Evolutionary conservation across 2,888 invertebrate species (phyloP).

Genomic region (Dicranocentrus wangi): DNA sequence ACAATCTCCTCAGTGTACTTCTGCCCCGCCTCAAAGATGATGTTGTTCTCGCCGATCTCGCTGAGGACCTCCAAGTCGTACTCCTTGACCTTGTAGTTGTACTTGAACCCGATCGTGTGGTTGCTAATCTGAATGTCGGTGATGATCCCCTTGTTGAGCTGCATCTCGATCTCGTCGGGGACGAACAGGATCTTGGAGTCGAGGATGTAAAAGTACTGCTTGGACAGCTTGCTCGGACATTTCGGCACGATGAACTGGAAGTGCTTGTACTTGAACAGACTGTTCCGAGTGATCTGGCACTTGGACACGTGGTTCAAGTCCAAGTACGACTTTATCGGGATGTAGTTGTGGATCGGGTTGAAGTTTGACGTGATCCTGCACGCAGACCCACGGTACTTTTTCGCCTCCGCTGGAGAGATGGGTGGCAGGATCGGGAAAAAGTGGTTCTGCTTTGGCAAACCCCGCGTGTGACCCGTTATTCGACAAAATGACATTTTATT

Average conservation of each 20-base stretch:
- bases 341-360: constrained; percentile 57
- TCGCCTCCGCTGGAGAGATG: constrained; percentile 87
- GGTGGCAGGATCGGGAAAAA: constrained; percentile 84
- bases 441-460: constrained; percentile 87
- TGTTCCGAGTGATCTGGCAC: constrained; percentile 51
- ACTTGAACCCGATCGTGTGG: constrained; percentile 60
- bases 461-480: constrained; percentile 86
- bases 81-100: constrained; percentile 59
- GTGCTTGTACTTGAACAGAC: constrained; percentile 58
- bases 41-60: constrained; percentile 26
- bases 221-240: not conserved
- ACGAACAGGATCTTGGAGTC: constrained; percentile 39
- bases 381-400: constrained; percentile 77
- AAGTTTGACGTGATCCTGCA: constrained; percentile 63
- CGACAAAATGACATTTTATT: constrained; percentile 80
- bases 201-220: constrained; percentile 34
- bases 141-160: constrained; percentile 50
- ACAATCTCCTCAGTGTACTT: constrained; percentile 10
- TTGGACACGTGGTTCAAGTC: constrained; percentile 45
- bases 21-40: constrained; percentile 26
- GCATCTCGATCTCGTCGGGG: constrained; percentile 51
- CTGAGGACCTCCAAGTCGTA: constrained; percentile 55
- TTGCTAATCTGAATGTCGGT: constrained; percentile 58
- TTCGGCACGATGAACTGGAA: constrained; percentile 46
- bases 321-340: constrained; percentile 50